Conservation (phyloP, 1,140 invertebrate genomes). For the Drosophila bipectinata region DNA sequence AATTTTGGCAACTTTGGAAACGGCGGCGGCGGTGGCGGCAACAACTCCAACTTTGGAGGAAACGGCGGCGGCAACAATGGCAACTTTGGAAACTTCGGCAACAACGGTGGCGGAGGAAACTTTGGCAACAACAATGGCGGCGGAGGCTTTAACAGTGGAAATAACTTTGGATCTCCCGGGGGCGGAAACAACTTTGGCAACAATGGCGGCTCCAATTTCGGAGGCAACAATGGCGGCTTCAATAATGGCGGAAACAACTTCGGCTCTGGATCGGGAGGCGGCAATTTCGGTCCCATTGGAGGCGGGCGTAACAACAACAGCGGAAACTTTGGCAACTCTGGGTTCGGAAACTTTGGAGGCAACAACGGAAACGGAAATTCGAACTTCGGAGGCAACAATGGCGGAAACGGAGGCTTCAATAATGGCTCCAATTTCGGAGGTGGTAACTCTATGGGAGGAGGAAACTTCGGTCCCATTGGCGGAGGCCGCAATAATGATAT, state of each 20-base stretch:
- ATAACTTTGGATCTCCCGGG: constrained; percentile 29
- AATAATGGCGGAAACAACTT: constrained; percentile 59
- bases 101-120: constrained; percentile 66
- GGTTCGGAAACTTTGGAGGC: constrained; percentile 48
- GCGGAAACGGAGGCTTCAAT: constrained; percentile 42
- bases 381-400: constrained; percentile 45
- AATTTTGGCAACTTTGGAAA: constrained; percentile 75
- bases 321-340: constrained; percentile 44
- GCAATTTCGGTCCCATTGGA: constrained; percentile 63
- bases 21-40: constrained; percentile 47
- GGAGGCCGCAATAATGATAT: constrained; percentile 63
- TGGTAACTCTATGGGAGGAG: constrained; percentile 30
- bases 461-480: constrained; percentile 66
- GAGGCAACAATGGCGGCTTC: constrained; percentile 47
- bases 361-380: constrained; percentile 46
- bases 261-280: constrained; percentile 28
- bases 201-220: constrained; percentile 54
- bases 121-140: constrained; percentile 59
- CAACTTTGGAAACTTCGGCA: constrained; percentile 61
- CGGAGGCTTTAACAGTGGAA: constrained; percentile 59
- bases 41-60: constrained; percentile 54
- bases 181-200: constrained; percentile 54
- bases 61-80: constrained; percentile 54
- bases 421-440: constrained; percentile 47
- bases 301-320: constrained; percentile 63